Percentiles rank a stretch among this genome's conserved stretches.
These are phyloP conservation scores for Columba janthina DNA, from an alignment of 2,113 vertebrate genomes.

Conservation along the genomic window DNA sequence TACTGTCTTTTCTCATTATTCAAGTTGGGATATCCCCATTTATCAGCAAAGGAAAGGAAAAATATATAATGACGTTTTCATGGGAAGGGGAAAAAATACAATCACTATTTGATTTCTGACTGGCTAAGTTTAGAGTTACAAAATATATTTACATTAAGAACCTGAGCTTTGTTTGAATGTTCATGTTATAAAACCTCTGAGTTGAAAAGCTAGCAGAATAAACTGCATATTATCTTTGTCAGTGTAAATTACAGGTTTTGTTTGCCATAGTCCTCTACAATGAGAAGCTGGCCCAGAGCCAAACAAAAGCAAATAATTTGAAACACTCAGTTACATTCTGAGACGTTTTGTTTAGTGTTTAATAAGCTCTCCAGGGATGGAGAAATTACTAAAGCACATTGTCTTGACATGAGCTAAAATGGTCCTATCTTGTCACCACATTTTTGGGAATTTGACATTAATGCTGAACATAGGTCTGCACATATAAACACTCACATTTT, in stretches of 20 bases:
- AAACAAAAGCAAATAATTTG: conserved; percentile 70
- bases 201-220: conserved; percentile 61
- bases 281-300: conserved; percentile 67
- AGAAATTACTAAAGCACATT: conserved; percentile 76
- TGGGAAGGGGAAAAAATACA: conserved; percentile 21
- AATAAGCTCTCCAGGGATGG: conserved; percentile 76
- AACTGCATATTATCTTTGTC: conserved; percentile 75
- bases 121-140: conserved; percentile 35
- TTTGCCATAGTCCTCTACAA: conserved; percentile 49
- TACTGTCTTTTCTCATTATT: conserved; percentile 10
- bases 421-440: conserved; percentile 62
- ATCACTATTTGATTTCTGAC: not conserved
- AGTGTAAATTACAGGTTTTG: conserved; percentile 68
- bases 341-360: conserved; percentile 76
- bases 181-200: conserved; percentile 67
- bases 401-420: conserved; percentile 73
- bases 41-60: conserved; percentile 54
- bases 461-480: not conserved
- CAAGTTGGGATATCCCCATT: not conserved
- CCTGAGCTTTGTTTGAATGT: conserved; percentile 61
- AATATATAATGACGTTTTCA: not conserved
- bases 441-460: conserved; percentile 68
- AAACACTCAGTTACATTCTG: conserved; percentile 74
- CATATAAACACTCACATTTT: not conserved
- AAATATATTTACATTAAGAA: conserved; percentile 67